Evolutionary conservation across 2,113 vertebrate genomes (phyloP), one percentile per base, ranked within the genome.

Genomic region (Formicarius rufipectus): DNA sequence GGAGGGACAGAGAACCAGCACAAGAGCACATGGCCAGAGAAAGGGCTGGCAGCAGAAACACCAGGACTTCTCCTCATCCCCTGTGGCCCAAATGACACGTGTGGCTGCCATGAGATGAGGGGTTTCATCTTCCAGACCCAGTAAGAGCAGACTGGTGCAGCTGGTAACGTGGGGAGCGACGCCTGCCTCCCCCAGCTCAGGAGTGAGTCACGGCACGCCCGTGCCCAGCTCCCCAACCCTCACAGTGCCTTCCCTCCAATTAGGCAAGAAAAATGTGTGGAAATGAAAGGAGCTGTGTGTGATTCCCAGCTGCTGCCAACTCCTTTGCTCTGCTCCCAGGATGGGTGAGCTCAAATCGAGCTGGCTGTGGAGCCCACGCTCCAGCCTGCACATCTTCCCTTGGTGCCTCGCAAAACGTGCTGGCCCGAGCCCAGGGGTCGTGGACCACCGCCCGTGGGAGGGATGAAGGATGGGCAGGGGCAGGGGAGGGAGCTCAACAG

Each of bases 241-340:
- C 4, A 0, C 84, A 47, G 77, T 82, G 89, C 77, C 74, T 81
- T 39, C 45, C 77, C 59, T 85, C 90, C 85, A 90, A 81, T 95
- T 90, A 96, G 52, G 68, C 78, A 92, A 89, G 92, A 89, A 82
- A 91, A 88, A 73, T 50, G 75, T 79, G 78, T 80, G 91, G 90
- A 69, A 90, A 63, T 68, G 87, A 52, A 74, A 86, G 95, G 76
- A 89, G 52, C 78, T 8, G 24, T 59, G 62, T 67, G 72, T 8
- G 21, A 10, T 88, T 91, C 71, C 55, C 87, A 96, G 87, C 82
- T 90, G 63, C 78, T 86, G 78, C 50, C 77, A 90, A 18, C 71
- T 53, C 53, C 87, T 53, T 62, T 11, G 25, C 87, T 69, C 39
- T 2, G 42, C 55, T 96, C 87, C 93, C 72, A 19, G 2, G 87